Base-by-base conservation (phyloP, 2,888 invertebrate species). In the Ferrisia virgata region DNA sequence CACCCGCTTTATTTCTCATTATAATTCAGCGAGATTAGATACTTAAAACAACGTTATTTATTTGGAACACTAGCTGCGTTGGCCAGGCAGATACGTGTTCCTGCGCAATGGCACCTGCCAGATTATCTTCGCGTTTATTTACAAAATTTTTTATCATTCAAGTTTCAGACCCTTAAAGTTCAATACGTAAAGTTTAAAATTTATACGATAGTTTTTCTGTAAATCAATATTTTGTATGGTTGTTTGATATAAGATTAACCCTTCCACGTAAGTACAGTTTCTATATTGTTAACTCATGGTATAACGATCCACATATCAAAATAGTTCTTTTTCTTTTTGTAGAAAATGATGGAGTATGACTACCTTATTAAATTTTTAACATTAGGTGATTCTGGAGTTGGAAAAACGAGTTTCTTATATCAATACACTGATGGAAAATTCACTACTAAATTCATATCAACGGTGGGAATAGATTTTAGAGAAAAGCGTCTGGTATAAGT, bases 371-470 rank as follows among this genome's bases (percentile, higher is more conserved):
- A 84, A 84, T 84, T 84, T 53, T 22, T 84, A 11, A 78, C 84
- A 0, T 36, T 98, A 86, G 98, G 97, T 15, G 97, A 97, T 90
- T 95, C 96, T 87, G 97, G 97, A 86, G 97, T 97, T 85, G 98
- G 98, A 86, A 98, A 98, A 91, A 98, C 98, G 69, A 98, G 97
- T 89, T 92, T 98, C 87, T 91, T 98, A 87, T 95, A 97, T 86
- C 93, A 96, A 88, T 98, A 97, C 91, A 94, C 97, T 88, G 97
- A 98, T 89, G 96, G 96, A 87, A 94, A 94, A 86, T 98, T 97
- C 90, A 93, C 94, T 87, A 97, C 97, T 89, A 96, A 95, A 91
- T 98, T 96, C 91, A 96, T 98, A 89, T 96, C 97, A 87, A 98
- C 98, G 85, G 97, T 98, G 87, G 98, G 98, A 90, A 96, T 98